Percentiles rank a stretch among this genome's conserved stretches.
Conservation (phyloP, 1,140 invertebrate genomes). For the Penaeus japonicus region DNA sequence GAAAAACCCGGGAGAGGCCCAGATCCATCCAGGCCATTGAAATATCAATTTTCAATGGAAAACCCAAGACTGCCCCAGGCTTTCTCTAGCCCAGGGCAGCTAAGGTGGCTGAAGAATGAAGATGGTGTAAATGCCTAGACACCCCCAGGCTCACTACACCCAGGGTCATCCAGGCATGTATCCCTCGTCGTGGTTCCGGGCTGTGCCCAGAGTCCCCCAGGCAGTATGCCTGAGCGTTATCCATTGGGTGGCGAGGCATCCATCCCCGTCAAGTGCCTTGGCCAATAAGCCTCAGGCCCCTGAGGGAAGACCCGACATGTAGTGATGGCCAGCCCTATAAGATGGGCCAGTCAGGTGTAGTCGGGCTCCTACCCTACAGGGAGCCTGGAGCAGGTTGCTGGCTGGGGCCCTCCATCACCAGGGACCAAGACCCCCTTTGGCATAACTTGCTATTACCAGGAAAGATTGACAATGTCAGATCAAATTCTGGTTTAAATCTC, state of each 20-base stretch:
- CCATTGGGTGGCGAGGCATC: not conserved
- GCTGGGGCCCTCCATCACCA: constrained; percentile 45
- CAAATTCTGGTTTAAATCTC: constrained; percentile 37
- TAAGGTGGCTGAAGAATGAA: too few relatives aligned
- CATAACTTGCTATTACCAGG: constrained; percentile 57
- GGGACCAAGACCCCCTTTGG: constrained; percentile 53
- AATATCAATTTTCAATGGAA: not conserved
- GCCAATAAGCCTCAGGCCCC: constrained; percentile 32
- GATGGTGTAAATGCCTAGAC: not conserved
- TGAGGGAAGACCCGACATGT: constrained; percentile 45
- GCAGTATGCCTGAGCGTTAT: constrained; percentile 11
- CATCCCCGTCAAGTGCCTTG: constrained; percentile 27
- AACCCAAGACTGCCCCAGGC: constrained; percentile 30
- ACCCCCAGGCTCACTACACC: constrained; percentile 11
- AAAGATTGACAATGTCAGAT: constrained; percentile 54
- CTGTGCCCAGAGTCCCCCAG: constrained; percentile 18
- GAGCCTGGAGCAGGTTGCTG: constrained; percentile 41
- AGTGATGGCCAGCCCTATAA: constrained; percentile 28
- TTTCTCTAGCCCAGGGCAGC: not conserved
- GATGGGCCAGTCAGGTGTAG: constrained; percentile 41
- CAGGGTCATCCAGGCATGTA: constrained; percentile 23
- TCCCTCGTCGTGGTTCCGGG: constrained; percentile 7
- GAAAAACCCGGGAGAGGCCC: not conserved
- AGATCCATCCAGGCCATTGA: not conserved
- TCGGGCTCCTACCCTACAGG: constrained; percentile 26